Evolutionary conservation across 2,888 invertebrate genomes (phyloP).

Genomic region (Megaustenia siamemsis): DNA sequence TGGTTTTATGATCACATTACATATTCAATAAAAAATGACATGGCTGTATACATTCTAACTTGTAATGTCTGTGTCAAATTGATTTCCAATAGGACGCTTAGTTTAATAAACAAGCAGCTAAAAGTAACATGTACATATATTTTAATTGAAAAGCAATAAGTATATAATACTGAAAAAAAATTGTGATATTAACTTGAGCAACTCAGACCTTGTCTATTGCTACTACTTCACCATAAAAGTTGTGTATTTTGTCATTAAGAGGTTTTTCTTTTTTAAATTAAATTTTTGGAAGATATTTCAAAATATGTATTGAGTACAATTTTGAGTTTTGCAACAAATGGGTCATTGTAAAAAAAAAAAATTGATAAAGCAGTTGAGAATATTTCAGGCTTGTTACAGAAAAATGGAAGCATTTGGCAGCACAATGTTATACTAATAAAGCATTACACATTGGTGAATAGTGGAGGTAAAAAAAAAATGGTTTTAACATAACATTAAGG

Average conservation of each 20-base stretch:
- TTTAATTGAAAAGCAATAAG: no score
- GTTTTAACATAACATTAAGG: no score
- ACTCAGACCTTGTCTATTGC: no score
- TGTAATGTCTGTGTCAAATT: neutral
- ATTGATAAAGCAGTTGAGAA: neutral
- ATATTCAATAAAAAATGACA: neutral
- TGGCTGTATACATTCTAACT: neutral
- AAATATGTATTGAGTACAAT: neutral
- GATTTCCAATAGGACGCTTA: no score
- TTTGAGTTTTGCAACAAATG: neutral
- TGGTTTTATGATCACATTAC: neutral
- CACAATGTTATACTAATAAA: neutral
- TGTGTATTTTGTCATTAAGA: no score
- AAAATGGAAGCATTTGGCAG: slow-evolving; percentile 24
- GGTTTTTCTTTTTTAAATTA: no score
- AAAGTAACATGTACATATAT: no score
- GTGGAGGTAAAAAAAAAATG: neutral
- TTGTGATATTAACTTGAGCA: no score
- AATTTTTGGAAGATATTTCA: neutral
- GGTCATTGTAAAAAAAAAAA: neutral
- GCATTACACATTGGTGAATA: neutral
- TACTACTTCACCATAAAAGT: no score
- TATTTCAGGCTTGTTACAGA: neutral
- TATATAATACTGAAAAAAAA: no score
- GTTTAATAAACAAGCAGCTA: no score